Percentiles rank a stretch among this genome's conserved stretches.
Evolutionary conservation across 1,140 invertebrate genomes (phyloP).

Genomic region (Drosophila rhopaloa): DNA sequence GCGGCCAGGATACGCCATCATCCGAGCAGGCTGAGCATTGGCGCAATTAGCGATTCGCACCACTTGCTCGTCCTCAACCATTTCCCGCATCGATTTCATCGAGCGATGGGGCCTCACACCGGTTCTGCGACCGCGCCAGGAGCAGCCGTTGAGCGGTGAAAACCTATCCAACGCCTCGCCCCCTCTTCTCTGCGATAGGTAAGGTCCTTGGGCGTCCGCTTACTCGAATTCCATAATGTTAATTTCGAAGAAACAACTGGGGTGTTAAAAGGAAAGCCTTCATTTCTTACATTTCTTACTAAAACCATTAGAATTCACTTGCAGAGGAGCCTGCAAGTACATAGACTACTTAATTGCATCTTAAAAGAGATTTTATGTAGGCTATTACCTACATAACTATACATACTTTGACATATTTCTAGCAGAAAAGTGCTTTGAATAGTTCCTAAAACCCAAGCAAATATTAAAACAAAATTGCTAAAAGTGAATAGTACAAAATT

Average conservation of each 20-base stretch:
- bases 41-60: constrained; percentile 74
- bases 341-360: too few species aligned
- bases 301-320: too few species aligned
- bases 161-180: constrained; percentile 83
- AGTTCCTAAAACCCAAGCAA: too few species aligned
- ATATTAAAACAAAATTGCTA: too few species aligned
- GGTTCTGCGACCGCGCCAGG: constrained; percentile 97
- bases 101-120: constrained; percentile 98
- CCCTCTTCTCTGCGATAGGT: constrained; percentile 85
- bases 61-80: constrained; percentile 87
- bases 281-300: too few species aligned
- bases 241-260: background rate
- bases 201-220: constrained; percentile 18
- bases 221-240: background rate
- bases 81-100: constrained; percentile 97
- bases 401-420: too few species aligned
- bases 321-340: too few species aligned
- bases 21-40: constrained; percentile 54
- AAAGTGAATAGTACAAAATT: too few species aligned
- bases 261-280: background rate
- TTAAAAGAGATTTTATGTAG: too few species aligned
- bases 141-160: constrained; percentile 88
- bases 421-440: too few species aligned
- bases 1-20: constrained; percentile 9
- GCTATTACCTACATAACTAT: too few species aligned